Evolutionary conservation across 2,797 vertebrate species (phyloP).

Genomic region (Sciaenops ocellatus): DNA sequence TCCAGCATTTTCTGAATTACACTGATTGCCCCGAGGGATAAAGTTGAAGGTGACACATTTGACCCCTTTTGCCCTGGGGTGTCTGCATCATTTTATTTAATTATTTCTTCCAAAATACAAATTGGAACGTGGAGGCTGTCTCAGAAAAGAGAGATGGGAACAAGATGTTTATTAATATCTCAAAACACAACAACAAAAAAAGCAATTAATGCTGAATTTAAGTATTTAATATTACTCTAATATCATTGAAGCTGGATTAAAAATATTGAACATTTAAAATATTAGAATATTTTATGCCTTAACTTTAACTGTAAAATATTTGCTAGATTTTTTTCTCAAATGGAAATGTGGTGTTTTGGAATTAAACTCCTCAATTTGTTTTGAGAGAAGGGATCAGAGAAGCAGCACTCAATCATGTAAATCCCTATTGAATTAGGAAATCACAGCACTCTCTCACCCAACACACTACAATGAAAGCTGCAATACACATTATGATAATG

Average conservation of each 20-base stretch:
- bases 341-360: constrained; percentile 53
- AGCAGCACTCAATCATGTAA: constrained; percentile 69
- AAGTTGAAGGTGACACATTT: constrained; percentile 48
- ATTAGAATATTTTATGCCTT: neutral
- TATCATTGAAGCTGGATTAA: neutral
- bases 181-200: neutral
- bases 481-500: constrained; percentile 73
- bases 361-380: constrained; percentile 55
- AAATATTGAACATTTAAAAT: neutral
- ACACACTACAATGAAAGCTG: constrained; percentile 61
- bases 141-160: neutral
- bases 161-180: neutral
- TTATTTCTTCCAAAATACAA: constrained; percentile 23
- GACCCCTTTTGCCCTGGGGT: constrained; percentile 5
- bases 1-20: constrained; percentile 42
- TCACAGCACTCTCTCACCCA: constrained; percentile 52
- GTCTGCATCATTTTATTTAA: constrained; percentile 18
- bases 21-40: constrained; percentile 28
- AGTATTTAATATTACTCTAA: neutral
- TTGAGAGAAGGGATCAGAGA: constrained; percentile 61
- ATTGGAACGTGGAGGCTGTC: neutral
- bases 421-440: constrained; percentile 75
- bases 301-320: neutral
- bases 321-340: neutral
- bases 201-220: neutral